phyloP scores from a whole-genome alignment of 1,140 invertebrate species.

The Bursaphelenchus mucronatus region DNA sequence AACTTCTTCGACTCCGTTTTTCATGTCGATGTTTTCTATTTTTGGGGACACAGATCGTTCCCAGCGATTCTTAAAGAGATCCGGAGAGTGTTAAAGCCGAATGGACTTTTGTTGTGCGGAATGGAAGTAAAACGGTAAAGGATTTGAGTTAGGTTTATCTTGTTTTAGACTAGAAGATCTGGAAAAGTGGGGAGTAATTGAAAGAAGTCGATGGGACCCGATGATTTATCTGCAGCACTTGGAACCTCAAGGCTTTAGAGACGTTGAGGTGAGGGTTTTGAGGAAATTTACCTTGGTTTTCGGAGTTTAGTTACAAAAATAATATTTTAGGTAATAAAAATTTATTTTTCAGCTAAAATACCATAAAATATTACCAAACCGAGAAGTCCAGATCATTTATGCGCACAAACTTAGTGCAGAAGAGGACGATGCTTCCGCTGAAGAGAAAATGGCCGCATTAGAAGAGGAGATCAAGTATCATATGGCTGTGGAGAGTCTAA shows the following conservation, averaged over 20 bases:
- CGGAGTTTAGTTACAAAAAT: background rate
- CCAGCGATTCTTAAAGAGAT: slow-evolving; percentile 25
- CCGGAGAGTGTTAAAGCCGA: slow-evolving; percentile 33
- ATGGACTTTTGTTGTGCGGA: slow-evolving; percentile 22
- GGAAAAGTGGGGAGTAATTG: slow-evolving; percentile 26
- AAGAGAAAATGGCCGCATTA: slow-evolving; percentile 7
- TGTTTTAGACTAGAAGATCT: slow-evolving; percentile 30
- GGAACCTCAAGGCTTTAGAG: slow-evolving; percentile 29
- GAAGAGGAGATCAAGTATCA: slow-evolving; percentile 26
- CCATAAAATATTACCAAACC: background rate
- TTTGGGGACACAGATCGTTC: slow-evolving; percentile 21
- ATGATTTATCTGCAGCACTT: slow-evolving; percentile 29
- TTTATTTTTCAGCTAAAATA: slow-evolving; percentile 20
- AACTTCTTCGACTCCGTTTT: slow-evolving; percentile 31
- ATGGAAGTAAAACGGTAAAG: slow-evolving; percentile 35
- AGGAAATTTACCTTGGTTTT: slow-evolving; percentile 5
- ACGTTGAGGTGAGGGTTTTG: slow-evolving; percentile 32
- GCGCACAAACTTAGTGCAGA: slow-evolving; percentile 22
- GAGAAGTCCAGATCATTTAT: slow-evolving; percentile 29
- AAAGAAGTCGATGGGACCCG: slow-evolving; percentile 25
- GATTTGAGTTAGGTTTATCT: slow-evolving; percentile 8
- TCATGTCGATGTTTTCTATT: slow-evolving; percentile 45
- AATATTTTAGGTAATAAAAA: background rate
- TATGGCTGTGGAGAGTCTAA: slow-evolving; percentile 11
- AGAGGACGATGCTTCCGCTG: slow-evolving; percentile 3